phyloP scores from a whole-genome alignment of 2,797 vertebrate genomes.

The Pipistrellus nathusii region DNA sequence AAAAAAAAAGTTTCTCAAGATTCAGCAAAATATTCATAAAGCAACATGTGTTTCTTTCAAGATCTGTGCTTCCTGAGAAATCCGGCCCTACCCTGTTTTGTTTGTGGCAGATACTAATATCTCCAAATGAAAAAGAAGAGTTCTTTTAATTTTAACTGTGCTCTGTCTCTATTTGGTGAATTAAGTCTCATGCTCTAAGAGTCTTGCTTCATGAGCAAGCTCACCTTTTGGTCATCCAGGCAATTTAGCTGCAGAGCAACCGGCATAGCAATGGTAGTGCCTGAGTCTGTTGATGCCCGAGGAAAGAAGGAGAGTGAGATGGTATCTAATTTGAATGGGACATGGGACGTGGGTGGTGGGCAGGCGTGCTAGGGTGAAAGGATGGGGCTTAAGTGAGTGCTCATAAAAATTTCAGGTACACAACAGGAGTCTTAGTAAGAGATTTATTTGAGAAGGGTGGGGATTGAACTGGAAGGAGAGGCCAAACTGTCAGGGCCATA shows the following conservation, averaged over 20 bases:
- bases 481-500: not conserved
- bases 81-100: not conserved
- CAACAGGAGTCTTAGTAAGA: not conserved
- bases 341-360: not conserved
- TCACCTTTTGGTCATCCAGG: not conserved
- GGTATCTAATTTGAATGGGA: not conserved
- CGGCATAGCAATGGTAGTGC: not conserved
- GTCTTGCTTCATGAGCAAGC: not conserved
- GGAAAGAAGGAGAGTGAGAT: not conserved
- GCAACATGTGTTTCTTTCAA: conserved; percentile 23
- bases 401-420: not conserved
- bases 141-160: conserved; percentile 41
- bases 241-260: not conserved
- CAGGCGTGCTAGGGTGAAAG: not conserved
- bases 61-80: conserved; percentile 29
- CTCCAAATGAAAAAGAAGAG: conserved; percentile 22
- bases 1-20: not conserved
- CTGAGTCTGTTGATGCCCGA: not conserved
- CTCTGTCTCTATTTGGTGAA: not conserved
- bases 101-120: conserved; percentile 58
- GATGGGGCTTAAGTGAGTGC: not conserved
- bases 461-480: not conserved
- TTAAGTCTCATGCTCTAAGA: not conserved
- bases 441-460: not conserved
- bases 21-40: conserved; percentile 47